A percentile compares a stretch with the other conserved stretches of the same genome.
Evolutionary conservation across 2,113 vertebrate species (phyloP).

Genomic region (Plestiodon gilberti): DNA sequence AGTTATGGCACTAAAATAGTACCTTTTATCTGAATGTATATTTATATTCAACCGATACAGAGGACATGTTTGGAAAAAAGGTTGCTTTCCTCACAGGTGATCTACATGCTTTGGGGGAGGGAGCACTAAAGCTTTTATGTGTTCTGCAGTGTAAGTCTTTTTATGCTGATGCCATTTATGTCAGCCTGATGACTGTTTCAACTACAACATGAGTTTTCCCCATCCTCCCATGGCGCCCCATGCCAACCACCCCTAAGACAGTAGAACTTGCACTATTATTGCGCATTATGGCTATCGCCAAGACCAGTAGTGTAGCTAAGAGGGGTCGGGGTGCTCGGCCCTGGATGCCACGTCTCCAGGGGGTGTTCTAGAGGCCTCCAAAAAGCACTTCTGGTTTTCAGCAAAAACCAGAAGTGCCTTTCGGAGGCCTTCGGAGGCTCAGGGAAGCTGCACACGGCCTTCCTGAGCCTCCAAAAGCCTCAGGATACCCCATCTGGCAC

Average conservation of each 20-base stretch:
- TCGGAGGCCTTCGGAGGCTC: too few species aligned
- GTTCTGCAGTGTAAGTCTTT: background rate
- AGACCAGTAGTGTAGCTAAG: too few species aligned
- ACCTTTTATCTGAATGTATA: background rate
- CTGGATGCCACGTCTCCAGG: too few species aligned
- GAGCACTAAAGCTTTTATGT: background rate
- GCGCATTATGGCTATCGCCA: background rate
- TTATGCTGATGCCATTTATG: background rate
- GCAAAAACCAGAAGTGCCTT: too few species aligned
- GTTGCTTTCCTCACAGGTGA: background rate
- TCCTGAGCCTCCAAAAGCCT: too few species aligned
- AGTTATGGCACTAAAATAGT: accelerated
- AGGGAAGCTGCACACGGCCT: too few species aligned
- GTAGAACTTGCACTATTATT: background rate
- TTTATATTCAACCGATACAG: accelerated
- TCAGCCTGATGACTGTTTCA: background rate
- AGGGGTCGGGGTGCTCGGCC: too few species aligned
- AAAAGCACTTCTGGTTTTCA: too few species aligned
- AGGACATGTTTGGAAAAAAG: background rate
- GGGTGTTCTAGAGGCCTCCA: too few species aligned
- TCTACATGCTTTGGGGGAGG: background rate
- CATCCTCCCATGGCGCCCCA: background rate
- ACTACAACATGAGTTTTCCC: background rate
- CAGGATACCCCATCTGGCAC: too few species aligned
- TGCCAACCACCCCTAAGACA: background rate